These are phyloP conservation scores for Scaptomyza polygonia DNA, from an alignment of 2,888 invertebrate genomes.

Conservation along the genomic window DNA sequence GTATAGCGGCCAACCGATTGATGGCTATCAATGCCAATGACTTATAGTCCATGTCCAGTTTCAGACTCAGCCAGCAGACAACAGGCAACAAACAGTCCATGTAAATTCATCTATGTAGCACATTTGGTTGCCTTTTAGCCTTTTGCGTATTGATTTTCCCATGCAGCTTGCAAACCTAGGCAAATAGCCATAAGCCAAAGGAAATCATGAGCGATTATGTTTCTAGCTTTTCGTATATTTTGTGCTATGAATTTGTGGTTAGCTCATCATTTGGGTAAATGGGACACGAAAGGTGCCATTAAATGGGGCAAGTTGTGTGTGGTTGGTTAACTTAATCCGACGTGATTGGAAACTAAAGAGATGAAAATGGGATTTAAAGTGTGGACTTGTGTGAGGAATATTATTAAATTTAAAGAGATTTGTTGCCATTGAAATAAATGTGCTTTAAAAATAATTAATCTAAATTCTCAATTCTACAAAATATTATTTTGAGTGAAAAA, in stretches of 20 bases:
- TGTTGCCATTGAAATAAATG: no score
- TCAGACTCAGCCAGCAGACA: conserved; percentile 17
- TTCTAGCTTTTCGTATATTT: conserved; percentile 14
- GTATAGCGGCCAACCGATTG: conserved; percentile 68
- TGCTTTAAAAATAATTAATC: no score
- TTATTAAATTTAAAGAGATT: no score
- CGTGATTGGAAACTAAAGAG: conserved; percentile 49
- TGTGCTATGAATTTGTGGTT: conserved; percentile 25
- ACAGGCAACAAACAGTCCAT: conserved; percentile 25
- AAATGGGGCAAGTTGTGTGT: conserved; percentile 44
- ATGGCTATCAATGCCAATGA: conserved; percentile 78
- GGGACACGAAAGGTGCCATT: conserved; percentile 30
- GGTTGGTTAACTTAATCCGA: conserved; percentile 43
- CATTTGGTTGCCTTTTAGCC: conserved; percentile 50
- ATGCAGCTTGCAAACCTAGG: conserved; percentile 39
- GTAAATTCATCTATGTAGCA: conserved; percentile 68
- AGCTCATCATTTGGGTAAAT: conserved; percentile 32
- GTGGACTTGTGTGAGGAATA: neutral
- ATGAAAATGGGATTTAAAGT: neutral
- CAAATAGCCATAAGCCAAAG: conserved; percentile 65
- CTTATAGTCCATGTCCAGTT: conserved; percentile 63
- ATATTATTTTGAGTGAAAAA: no score
- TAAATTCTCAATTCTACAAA: no score
- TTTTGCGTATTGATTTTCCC: conserved; percentile 70
- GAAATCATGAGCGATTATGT: conserved; percentile 47